phyloP scores from a whole-genome alignment of 2,797 vertebrate genomes.

The Capromys pilorides region DNA sequence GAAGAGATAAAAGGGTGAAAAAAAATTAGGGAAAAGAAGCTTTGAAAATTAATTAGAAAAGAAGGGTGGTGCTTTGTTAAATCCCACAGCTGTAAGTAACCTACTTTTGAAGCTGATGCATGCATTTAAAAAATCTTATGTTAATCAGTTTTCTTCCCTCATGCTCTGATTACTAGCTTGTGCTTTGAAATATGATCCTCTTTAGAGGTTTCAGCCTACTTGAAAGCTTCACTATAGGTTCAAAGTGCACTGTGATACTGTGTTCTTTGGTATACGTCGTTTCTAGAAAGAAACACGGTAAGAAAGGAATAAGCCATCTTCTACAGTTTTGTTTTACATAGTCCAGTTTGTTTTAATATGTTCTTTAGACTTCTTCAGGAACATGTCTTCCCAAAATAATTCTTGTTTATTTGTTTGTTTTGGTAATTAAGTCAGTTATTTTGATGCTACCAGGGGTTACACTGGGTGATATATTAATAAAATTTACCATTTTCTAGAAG shows the following conservation, averaged over 20 bases:
- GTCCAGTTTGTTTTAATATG: neutral
- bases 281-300: slow-evolving; percentile 5
- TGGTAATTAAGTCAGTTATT: neutral
- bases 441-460: neutral
- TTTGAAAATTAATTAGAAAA: slow-evolving; percentile 79
- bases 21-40: slow-evolving; percentile 8
- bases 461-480: neutral
- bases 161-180: slow-evolving; percentile 54
- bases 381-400: neutral
- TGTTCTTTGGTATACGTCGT: slow-evolving; percentile 35
- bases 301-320: neutral
- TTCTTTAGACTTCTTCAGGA: slow-evolving; percentile 38
- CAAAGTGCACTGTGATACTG: neutral
- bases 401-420: neutral
- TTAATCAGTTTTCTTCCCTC: slow-evolving; percentile 33
- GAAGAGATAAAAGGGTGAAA: slow-evolving; percentile 68
- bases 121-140: slow-evolving; percentile 18
- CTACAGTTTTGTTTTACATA: slow-evolving; percentile 44
- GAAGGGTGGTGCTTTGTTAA: slow-evolving; percentile 48
- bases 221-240: slow-evolving; percentile 71
- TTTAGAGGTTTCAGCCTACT: slow-evolving; percentile 43
- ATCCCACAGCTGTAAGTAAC: slow-evolving; percentile 74
- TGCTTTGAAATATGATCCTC: slow-evolving; percentile 59
- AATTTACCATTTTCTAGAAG: slow-evolving; percentile 20
- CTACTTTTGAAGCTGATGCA: slow-evolving; percentile 61